phyloP scores from a whole-genome alignment of 2,888 invertebrate genomes.

The Anthrax anthrax region DNA sequence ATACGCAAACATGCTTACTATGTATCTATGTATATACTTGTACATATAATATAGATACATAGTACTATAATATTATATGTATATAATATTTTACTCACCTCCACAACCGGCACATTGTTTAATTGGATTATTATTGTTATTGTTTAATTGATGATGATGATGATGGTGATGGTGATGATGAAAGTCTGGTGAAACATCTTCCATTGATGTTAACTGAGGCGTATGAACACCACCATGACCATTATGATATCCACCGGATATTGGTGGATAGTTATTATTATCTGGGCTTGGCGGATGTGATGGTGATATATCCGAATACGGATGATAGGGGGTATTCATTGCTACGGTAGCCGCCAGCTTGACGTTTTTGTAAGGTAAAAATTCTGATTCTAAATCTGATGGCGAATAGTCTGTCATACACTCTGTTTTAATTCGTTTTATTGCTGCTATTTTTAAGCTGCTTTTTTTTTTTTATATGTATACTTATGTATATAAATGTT shows the following conservation, averaged over 20 bases:
- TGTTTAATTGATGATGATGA: constrained; percentile 21
- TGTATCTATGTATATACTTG: too few species aligned
- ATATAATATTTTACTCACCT: constrained; percentile 42
- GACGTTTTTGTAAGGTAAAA: constrained; percentile 36
- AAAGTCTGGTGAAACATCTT: constrained; percentile 28
- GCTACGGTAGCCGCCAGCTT: constrained; percentile 78
- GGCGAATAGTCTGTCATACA: constrained; percentile 13
- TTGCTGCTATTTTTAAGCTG: background rate
- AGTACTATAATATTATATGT: too few species aligned
- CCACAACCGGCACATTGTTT: constrained; percentile 85
- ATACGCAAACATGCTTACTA: too few species aligned
- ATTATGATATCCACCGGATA: constrained; percentile 36
- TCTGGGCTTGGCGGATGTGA: constrained; percentile 64
- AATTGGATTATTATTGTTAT: constrained; percentile 36
- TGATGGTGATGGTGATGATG: constrained; percentile 15
- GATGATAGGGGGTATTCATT: constrained; percentile 86
- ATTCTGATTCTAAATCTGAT: constrained; percentile 15
- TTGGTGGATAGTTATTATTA: constrained; percentile 48
- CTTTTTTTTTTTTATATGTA: too few species aligned
- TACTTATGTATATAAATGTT: too few species aligned
- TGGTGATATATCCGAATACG: constrained; percentile 66
- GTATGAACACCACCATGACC: constrained; percentile 28
- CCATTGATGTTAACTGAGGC: constrained; percentile 28
- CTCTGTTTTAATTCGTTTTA: constrained; percentile 1
- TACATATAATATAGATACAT: too few species aligned